phyloP scores from a whole-genome alignment of 1,140 invertebrate genomes.

The Drepana arcuata region DNA sequence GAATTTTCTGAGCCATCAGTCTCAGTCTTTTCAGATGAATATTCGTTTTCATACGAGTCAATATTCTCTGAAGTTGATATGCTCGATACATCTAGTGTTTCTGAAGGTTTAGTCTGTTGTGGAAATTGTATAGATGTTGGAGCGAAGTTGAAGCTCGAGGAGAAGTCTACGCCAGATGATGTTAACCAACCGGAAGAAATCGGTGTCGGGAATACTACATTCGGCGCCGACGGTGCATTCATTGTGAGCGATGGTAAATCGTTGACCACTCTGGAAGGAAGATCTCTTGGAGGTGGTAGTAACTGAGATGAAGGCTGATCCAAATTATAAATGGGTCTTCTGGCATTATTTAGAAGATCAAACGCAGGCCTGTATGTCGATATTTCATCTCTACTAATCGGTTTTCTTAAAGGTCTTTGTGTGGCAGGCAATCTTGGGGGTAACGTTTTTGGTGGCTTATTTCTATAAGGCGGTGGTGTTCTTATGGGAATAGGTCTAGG shows the following conservation, averaged over 20 bases:
- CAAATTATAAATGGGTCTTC: conserved; percentile 41
- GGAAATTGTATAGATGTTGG: conserved; percentile 41
- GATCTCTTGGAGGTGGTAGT: conserved; percentile 47
- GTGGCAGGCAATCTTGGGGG: conserved; percentile 41
- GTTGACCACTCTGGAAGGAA: conserved; percentile 25
- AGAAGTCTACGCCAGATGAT: conserved; percentile 52
- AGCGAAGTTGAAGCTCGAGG: conserved; percentile 50
- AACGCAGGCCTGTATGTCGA: conserved; percentile 53
- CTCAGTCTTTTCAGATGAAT: conserved; percentile 31
- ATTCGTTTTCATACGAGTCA: conserved; percentile 27
- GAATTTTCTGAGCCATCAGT: conserved; percentile 25
- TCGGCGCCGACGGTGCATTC: conserved; percentile 17
- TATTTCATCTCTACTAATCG: conserved; percentile 26
- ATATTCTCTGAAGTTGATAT: conserved; percentile 27
- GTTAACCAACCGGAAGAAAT: conserved; percentile 57
- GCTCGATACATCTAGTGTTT: conserved; percentile 16
- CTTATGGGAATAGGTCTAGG: conserved; percentile 36
- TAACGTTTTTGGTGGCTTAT: conserved; percentile 46
- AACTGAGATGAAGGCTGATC: conserved; percentile 53
- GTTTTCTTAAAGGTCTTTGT: conserved; percentile 45
- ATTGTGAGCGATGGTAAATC: conserved; percentile 20
- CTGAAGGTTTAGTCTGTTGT: conserved; percentile 19
- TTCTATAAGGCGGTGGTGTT: conserved; percentile 44
- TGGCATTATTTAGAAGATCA: conserved; percentile 53
- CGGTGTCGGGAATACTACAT: conserved; percentile 53